These are phyloP conservation scores for Dryocosmus kuriphilus DNA, from an alignment of 2,888 invertebrate species.

Conservation along the genomic window DNA sequence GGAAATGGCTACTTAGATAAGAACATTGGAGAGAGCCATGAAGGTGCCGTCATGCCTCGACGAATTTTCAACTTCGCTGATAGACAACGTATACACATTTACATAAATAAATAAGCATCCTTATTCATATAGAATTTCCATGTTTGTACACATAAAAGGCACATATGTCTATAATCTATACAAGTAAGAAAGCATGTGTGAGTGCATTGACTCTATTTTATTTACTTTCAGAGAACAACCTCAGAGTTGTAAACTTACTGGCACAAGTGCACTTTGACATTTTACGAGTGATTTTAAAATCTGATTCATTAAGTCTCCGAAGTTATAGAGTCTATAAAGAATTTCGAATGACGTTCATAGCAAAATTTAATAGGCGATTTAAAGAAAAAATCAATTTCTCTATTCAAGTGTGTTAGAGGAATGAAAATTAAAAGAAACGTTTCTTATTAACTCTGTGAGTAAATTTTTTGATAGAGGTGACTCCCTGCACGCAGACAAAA, in stretches of 20 bases:
- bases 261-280: not conserved
- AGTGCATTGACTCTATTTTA: not conserved
- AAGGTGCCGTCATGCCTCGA: slow-evolving; percentile 63
- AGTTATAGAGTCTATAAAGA: not conserved
- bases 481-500: no score
- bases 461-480: no score
- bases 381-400: not conserved
- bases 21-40: slow-evolving; percentile 59
- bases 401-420: no score
- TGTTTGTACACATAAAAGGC: not conserved
- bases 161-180: not conserved
- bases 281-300: not conserved
- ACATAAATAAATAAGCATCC: not conserved
- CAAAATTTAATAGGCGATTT: not conserved
- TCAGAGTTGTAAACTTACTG: not conserved
- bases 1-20: slow-evolving; percentile 66
- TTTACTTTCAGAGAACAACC: not conserved
- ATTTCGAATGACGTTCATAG: not conserved
- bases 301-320: slow-evolving; percentile 9
- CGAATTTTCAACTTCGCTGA: slow-evolving; percentile 54
- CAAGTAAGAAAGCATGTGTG: not conserved
- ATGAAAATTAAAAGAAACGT: no score
- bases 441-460: no score
- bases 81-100: slow-evolving; percentile 42
- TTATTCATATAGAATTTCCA: no score